A percentile compares a stretch with the other conserved stretches of the same genome.
These are phyloP conservation scores for Zosterops lateralis DNA, from an alignment of 2,113 vertebrate genomes.

Conservation along the genomic window DNA sequence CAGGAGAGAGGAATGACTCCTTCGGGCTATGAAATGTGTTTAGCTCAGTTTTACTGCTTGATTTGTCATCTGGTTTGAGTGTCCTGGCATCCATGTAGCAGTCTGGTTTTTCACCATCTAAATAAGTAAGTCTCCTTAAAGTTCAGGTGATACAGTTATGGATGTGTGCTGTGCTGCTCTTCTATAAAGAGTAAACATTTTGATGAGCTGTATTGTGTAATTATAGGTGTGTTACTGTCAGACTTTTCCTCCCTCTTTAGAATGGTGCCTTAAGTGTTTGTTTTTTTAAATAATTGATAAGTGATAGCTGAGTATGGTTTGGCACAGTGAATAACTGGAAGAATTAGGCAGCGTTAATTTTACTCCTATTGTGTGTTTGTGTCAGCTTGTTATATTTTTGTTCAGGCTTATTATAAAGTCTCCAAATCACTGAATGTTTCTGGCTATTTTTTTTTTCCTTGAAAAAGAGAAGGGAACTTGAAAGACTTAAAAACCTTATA, in stretches of 20 bases:
- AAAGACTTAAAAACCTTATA: not conserved
- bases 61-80: not conserved
- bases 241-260: not conserved
- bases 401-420: not conserved
- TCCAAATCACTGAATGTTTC: not conserved
- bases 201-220: not conserved
- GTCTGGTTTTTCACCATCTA: not conserved
- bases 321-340: not conserved
- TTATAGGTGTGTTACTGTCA: not conserved
- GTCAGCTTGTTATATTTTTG: not conserved
- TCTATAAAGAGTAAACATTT: not conserved
- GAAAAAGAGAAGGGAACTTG: not conserved
- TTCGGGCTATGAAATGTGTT: not conserved
- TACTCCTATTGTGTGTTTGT: not conserved
- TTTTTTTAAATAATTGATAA: not conserved
- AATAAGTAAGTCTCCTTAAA: not conserved
- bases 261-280: not conserved
- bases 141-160: not conserved
- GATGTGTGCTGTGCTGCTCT: not conserved
- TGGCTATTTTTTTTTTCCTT: not conserved
- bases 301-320: not conserved
- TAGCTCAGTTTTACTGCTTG: not conserved
- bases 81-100: not conserved
- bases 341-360: not conserved
- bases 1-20: not conserved